Evolutionary conservation across 2,888 invertebrate species (phyloP).

Genomic region (Trissonchulus latispiculum): DNA sequence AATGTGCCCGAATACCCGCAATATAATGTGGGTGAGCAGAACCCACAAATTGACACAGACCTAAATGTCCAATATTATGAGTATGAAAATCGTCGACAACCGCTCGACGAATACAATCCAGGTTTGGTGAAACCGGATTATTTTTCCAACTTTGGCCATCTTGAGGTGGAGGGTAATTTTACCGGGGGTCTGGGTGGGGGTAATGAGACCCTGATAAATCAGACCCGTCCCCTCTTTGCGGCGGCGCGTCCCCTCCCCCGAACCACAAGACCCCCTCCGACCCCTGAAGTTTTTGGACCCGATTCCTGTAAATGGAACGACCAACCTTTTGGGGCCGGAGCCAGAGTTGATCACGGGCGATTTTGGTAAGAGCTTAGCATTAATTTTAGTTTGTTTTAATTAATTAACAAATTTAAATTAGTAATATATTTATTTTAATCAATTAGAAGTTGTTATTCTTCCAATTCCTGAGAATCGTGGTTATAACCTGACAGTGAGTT

Average conservation of each 20-base stretch:
- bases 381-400: too few relatives aligned
- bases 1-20: too few relatives aligned
- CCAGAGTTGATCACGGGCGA: slow-evolving; percentile 5
- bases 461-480: too few relatives aligned
- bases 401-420: too few relatives aligned
- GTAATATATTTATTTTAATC: too few relatives aligned
- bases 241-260: background rate
- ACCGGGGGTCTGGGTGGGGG: background rate
- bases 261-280: background rate
- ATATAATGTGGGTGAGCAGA: too few relatives aligned
- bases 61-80: background rate
- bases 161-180: background rate
- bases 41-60: too few relatives aligned
- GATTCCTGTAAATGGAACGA: slow-evolving; percentile 8
- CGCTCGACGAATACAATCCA: too few relatives aligned
- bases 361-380: background rate
- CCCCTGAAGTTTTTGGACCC: background rate
- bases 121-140: background rate
- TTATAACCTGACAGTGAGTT: too few relatives aligned
- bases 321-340: background rate
- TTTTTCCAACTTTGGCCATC: background rate
- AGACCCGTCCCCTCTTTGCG: background rate
- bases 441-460: too few relatives aligned
- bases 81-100: background rate
- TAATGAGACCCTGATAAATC: background rate